Evolutionary conservation across 2,888 invertebrate species (phyloP).

Genomic region (Melanophora roralis): DNA sequence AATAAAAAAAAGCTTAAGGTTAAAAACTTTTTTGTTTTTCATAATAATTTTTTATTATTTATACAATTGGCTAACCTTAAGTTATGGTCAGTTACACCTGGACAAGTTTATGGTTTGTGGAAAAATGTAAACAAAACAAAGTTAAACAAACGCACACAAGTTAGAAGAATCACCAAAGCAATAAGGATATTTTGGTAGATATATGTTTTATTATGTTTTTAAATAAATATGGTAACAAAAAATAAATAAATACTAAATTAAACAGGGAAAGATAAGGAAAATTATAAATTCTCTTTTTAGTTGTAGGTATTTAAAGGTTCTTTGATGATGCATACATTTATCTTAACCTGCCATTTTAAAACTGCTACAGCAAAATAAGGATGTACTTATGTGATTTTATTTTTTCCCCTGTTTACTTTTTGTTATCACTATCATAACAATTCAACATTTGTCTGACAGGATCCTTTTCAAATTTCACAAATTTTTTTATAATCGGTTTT

Average conservation of each 20-base stretch:
- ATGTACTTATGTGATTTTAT: background rate
- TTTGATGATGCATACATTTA: conserved; percentile 9
- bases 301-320: conserved; percentile 27
- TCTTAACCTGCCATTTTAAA: conserved; percentile 23
- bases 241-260: conserved; percentile 7
- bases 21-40: conserved; percentile 38
- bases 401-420: background rate
- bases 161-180: background rate
- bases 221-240: background rate
- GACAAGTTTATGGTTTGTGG: background rate
- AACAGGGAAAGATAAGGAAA: background rate
- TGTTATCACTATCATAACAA: conserved; percentile 28
- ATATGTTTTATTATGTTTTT: background rate
- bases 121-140: conserved; percentile 18
- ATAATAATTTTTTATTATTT: background rate
- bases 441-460: conserved; percentile 10
- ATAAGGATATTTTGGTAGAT: background rate
- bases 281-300: too few species aligned
- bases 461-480: background rate
- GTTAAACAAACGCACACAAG: background rate
- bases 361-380: background rate
- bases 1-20: conserved; percentile 52
- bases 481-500: too few species aligned
- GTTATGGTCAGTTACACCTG: conserved; percentile 55
- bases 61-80: conserved; percentile 49